Evolutionary conservation across 2,888 invertebrate genomes (phyloP).

Genomic region (Phragmatobia fuliginosa): DNA sequence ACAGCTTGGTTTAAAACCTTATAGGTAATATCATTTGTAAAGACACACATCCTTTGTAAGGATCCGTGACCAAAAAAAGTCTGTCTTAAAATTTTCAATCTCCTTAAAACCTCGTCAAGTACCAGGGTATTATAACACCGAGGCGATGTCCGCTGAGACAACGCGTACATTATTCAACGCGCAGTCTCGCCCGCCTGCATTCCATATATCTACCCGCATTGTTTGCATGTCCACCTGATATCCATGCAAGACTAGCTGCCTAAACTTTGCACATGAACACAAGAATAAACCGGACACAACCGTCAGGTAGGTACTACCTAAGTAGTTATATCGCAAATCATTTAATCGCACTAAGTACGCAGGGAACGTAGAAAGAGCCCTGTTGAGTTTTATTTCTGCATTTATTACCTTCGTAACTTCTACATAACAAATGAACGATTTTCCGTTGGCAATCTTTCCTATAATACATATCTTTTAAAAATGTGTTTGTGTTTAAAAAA

Average conservation of each 20-base stretch:
- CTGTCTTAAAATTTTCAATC: conserved; percentile 45
- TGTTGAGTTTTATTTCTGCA: background rate
- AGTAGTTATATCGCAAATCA: background rate
- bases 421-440: background rate
- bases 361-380: background rate
- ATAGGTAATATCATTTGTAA: conserved; percentile 14
- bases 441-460: background rate
- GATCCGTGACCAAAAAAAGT: conserved; percentile 27
- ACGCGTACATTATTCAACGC: conserved; percentile 76
- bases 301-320: conserved; percentile 2
- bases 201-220: conserved; percentile 63
- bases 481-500: background rate
- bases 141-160: conserved; percentile 60
- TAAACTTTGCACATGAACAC: conserved; percentile 54
- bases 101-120: conserved; percentile 46
- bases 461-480: background rate
- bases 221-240: conserved; percentile 70
- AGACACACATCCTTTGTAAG: conserved; percentile 40
- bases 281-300: conserved; percentile 50
- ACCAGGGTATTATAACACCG: conserved; percentile 62
- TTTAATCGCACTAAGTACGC: conserved; percentile 6
- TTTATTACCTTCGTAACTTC: background rate
- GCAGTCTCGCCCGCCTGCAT: conserved; percentile 64
- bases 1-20: background rate
- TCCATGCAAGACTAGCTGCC: conserved; percentile 56